Conservation (phyloP, 2,888 invertebrate species). For the Drosophila melanosoma region DNA sequence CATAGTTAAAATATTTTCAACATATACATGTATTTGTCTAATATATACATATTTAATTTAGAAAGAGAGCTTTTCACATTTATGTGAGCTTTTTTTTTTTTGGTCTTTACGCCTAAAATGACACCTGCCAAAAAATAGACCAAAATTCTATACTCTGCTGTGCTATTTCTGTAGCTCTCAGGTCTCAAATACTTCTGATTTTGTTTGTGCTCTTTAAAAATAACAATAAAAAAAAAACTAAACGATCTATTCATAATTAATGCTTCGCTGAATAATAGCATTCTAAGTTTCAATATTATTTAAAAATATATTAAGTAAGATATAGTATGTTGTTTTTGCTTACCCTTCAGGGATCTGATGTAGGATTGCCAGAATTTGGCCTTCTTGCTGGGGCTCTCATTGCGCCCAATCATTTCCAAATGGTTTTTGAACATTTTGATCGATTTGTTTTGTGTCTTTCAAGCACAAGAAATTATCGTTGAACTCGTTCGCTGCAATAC, state of each 20-base stretch:
- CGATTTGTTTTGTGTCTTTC: conserved; percentile 86
- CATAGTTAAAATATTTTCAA: conserved; percentile 71
- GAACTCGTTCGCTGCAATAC: conserved; percentile 90
- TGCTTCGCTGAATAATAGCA: neutral
- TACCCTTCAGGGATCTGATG: conserved; percentile 96
- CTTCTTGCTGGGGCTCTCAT: conserved; percentile 95
- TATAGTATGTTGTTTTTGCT: conserved; percentile 62
- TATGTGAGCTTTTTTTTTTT: conserved; percentile 23
- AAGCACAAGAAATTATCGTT: conserved; percentile 84
- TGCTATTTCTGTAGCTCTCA: conserved; percentile 56
- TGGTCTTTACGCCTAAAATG: conserved; percentile 57
- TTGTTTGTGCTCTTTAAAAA: conserved; percentile 15
- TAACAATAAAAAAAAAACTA: conserved; percentile 2
- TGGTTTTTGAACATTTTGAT: conserved; percentile 95
- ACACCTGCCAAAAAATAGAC: conserved; percentile 75
- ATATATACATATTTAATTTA: conserved; percentile 25
- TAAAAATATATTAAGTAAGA: neutral
- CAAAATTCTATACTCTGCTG: conserved; percentile 46
- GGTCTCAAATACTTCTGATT: conserved; percentile 23
- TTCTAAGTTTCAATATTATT: neutral
- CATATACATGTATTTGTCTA: conserved; percentile 40
- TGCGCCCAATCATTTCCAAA: conserved; percentile 97
- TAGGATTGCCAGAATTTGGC: conserved; percentile 97
- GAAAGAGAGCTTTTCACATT: conserved; percentile 54
- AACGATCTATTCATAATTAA: neutral